Evolutionary conservation across 1,140 invertebrate species (phyloP).

Genomic region (Eubasilissa regina): DNA sequence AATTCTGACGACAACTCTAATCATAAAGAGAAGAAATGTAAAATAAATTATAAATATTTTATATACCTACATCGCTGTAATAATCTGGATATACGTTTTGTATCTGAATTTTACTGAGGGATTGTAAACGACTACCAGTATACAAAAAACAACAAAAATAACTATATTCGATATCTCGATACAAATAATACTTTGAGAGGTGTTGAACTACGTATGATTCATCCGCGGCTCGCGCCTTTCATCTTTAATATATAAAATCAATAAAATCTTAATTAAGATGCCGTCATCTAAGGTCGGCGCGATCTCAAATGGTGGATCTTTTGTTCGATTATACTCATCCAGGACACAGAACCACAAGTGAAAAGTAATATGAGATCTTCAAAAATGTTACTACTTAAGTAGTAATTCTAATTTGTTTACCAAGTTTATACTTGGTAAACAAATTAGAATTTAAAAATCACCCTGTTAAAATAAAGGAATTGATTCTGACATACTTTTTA

Average conservation of each 20-base stretch:
- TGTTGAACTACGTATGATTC: background rate
- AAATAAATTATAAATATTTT: too few relatives aligned
- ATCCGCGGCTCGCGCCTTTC: slow-evolving; percentile 43
- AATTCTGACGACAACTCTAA: too few relatives aligned
- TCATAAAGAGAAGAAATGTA: too few relatives aligned
- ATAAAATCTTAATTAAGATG: slow-evolving; percentile 55
- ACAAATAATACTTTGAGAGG: background rate
- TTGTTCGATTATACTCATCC: slow-evolving; percentile 45
- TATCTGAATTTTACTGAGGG: too few relatives aligned
- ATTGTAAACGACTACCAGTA: too few relatives aligned
- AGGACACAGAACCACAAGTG: background rate
- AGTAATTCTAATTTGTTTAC: too few relatives aligned
- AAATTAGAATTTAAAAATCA: background rate
- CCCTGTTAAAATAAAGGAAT: background rate
- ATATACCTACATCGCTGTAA: too few relatives aligned
- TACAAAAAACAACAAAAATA: too few relatives aligned
- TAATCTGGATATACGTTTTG: too few relatives aligned
- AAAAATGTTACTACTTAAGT: too few relatives aligned
- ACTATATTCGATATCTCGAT: too few relatives aligned
- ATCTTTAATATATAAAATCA: slow-evolving; percentile 52
- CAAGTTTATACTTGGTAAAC: background rate
- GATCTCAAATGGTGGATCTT: slow-evolving; percentile 29
- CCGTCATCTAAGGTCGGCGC: slow-evolving; percentile 50
- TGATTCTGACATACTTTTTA: too few relatives aligned
- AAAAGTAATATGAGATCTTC: background rate